Evolutionary conservation across 1,140 invertebrate species (phyloP).

Genomic region (Amyelois transitella): DNA sequence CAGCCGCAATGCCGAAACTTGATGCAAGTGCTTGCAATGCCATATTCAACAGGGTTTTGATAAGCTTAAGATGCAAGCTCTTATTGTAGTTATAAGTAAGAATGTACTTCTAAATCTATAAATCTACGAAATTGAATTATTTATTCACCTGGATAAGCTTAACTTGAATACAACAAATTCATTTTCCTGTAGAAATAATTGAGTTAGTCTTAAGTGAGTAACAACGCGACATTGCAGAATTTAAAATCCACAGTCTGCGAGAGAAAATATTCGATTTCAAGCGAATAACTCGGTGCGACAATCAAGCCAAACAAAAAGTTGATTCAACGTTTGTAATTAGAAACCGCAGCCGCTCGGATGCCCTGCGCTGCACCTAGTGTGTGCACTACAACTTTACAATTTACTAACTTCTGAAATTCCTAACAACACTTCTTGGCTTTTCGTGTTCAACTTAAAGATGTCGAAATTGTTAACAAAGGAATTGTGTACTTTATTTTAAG

Average conservation of each 20-base stretch:
- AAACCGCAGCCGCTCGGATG: constrained; percentile 25
- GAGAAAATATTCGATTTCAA: constrained; percentile 52
- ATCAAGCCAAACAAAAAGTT: constrained; percentile 62
- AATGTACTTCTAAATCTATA: too few species aligned
- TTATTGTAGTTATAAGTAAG: too few species aligned
- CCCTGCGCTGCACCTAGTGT: constrained; percentile 11
- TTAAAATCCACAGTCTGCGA: constrained; percentile 14
- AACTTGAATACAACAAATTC: background rate
- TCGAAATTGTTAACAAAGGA: background rate
- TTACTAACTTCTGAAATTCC: constrained; percentile 11
- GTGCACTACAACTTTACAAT: constrained; percentile 19
- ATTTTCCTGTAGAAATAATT: background rate
- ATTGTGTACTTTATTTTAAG: too few species aligned
- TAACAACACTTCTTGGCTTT: background rate
- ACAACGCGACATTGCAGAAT: constrained; percentile 23
- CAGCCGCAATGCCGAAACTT: constrained; percentile 14
- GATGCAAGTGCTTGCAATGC: background rate
- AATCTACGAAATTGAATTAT: too few species aligned
- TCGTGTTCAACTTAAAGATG: background rate
- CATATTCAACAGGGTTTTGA: background rate
- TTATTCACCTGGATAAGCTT: too few species aligned
- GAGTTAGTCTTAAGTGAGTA: background rate
- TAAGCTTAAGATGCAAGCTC: background rate
- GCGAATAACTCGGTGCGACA: constrained; percentile 58
- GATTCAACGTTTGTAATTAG: constrained; percentile 62